Conservation (phyloP, 2,797 vertebrate species). For the Cossypha polioptera region DNA sequence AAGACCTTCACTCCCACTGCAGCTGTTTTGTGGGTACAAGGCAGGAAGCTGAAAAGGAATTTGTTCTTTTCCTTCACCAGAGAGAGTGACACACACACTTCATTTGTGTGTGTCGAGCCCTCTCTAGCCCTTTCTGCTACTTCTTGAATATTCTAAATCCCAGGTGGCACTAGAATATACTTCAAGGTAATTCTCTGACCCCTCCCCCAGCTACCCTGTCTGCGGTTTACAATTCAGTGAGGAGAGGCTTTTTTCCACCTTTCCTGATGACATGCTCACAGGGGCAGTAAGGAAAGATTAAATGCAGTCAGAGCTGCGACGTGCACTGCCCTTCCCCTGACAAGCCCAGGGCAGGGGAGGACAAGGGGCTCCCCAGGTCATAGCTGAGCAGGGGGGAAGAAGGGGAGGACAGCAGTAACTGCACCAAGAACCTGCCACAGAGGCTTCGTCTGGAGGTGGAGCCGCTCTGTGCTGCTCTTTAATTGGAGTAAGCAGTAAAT, state of each 20-base stretch:
- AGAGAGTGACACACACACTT: not conserved
- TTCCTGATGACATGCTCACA: not conserved
- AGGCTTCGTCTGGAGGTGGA: not conserved
- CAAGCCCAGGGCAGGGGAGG: not conserved
- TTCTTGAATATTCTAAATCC: not conserved
- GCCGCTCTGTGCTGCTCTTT: not conserved
- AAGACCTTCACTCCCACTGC: not conserved
- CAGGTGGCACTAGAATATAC: not conserved
- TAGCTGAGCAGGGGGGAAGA: not conserved
- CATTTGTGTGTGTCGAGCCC: not conserved
- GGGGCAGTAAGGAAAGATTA: not conserved
- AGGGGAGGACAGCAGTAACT: not conserved
- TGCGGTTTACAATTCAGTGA: not conserved
- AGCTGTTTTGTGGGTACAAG: not conserved
- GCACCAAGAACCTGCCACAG: accelerated
- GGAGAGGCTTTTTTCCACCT: not conserved
- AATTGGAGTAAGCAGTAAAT: not conserved
- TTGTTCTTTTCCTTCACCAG: not conserved
- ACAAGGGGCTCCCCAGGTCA: accelerated
- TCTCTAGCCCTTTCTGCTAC: not conserved
- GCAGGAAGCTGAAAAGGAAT: not conserved
- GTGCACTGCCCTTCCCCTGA: not conserved
- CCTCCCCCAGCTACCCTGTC: not conserved
- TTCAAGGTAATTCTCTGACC: not conserved
- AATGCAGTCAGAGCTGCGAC: not conserved